Evolutionary conservation across 2,797 vertebrate genomes (phyloP).

Genomic region (Pempheris klunzingeri): DNA sequence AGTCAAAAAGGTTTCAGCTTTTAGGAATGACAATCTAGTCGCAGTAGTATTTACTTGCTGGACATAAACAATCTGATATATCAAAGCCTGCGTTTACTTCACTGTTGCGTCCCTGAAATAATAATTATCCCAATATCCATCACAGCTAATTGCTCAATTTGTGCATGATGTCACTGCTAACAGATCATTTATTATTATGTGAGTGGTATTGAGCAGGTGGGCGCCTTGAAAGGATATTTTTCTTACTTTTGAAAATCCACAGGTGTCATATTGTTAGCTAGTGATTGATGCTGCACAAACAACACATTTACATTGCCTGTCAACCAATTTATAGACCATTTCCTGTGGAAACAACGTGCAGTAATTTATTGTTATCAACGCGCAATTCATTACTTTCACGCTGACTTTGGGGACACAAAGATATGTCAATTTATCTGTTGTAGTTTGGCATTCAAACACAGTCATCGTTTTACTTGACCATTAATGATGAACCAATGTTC

Average conservation of each 20-base stretch:
- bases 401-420: constrained; percentile 51
- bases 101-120: constrained; percentile 33
- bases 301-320: constrained; percentile 68
- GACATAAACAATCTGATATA: constrained; percentile 40
- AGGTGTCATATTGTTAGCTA: constrained; percentile 63
- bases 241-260: constrained; percentile 67
- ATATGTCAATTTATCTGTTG: constrained; percentile 68
- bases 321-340: constrained; percentile 64
- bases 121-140: constrained; percentile 57
- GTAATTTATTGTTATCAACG: constrained; percentile 69
- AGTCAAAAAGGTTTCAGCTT: constrained; percentile 55
- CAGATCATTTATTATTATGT: constrained; percentile 51
- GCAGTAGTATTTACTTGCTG: constrained; percentile 49
- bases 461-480: constrained; percentile 63
- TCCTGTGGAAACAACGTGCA: constrained; percentile 63
- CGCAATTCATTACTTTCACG: constrained; percentile 63
- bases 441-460: constrained; percentile 73
- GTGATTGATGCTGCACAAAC: constrained; percentile 71
- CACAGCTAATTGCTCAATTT: constrained; percentile 63
- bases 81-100: constrained; percentile 31
- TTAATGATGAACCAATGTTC: constrained; percentile 62
- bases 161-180: constrained; percentile 38
- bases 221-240: constrained; percentile 47
- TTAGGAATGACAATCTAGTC: constrained; percentile 57
- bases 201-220: constrained; percentile 60